Evolutionary conservation across 2,797 vertebrate genomes (phyloP), one percentile per base, ranked within the genome.

Genomic region (Esox lucius): DNA sequence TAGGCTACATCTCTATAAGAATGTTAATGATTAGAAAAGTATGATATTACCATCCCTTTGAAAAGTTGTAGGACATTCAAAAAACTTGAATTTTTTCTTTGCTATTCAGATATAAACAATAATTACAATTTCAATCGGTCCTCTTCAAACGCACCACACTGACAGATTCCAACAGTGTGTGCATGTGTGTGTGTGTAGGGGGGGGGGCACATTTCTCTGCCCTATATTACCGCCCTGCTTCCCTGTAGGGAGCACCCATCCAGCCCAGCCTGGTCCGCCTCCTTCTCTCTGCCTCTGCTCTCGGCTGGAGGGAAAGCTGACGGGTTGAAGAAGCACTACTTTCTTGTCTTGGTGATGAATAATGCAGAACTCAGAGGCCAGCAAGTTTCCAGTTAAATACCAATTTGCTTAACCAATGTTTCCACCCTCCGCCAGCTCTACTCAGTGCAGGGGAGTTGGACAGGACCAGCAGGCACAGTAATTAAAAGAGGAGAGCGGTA

Each of bases 371-470:
- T 89, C 85, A 2, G 81, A 93, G 92, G 87, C 90, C 89, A 80
- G 89, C 88, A 83, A 93, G 92, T 93, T 93, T 94, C 92, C 93
- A 93, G 91, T 93, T 93, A 94, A 94, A 94, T 90, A 94, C 90
- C 92, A 93, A 93, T 95, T 94, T 95, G 93, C 92, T 95, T 94
- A 94, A 94, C 92, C 93, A 93, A 86, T 93, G 92, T 91, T 93
- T 91, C 92, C 90, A 90, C 77, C 87, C 86, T 88, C 80, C 89
- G 90, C 88, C 91, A 92, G 91, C 90, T 87, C 79, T 74, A 77
- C 88, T 91, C 89, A 86, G 86, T 80, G 70, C 81, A 69, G 74
- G 72, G 75, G 84, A 88, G 84, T 80, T 39, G 72, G 76, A 28
- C 75, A 53, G 82, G 39, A 80, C 64, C 74, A 75, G 70, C 61